phyloP scores from a whole-genome alignment of 2,113 vertebrate species.

The Symphodus melops region DNA sequence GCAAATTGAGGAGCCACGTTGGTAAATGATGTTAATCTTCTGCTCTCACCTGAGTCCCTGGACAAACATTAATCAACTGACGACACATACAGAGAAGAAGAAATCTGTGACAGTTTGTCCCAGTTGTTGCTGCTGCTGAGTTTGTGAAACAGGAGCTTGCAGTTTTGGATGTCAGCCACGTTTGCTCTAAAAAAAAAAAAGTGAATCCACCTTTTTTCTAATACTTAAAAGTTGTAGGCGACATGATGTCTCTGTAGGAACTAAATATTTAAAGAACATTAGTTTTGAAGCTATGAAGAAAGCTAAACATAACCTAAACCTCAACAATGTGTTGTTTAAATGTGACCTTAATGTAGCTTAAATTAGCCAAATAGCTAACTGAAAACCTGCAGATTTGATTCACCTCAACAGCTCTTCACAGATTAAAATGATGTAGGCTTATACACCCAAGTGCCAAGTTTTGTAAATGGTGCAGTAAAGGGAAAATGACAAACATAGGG shows the following conservation, averaged over 20 bases:
- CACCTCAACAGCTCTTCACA: too few species aligned
- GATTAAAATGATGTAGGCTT: too few species aligned
- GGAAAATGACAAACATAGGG: too few species aligned
- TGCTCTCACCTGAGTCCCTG: constrained; percentile 5
- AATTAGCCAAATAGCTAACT: too few species aligned
- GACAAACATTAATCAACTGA: constrained; percentile 10
- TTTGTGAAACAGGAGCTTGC: constrained; percentile 15
- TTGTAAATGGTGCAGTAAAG: too few species aligned
- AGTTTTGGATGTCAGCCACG: constrained; percentile 32
- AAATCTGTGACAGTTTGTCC: background rate
- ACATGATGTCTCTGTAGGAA: constrained; percentile 5
- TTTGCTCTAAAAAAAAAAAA: constrained; percentile 33
- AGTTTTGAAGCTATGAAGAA: too few species aligned
- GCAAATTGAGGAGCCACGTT: constrained; percentile 41
- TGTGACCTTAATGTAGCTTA: too few species aligned
- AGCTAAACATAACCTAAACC: too few species aligned
- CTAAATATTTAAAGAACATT: too few species aligned
- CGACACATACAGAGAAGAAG: background rate
- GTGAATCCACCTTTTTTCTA: background rate
- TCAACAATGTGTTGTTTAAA: too few species aligned
- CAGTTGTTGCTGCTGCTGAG: constrained; percentile 15
- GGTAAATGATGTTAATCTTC: constrained; percentile 40
- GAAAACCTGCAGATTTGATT: too few species aligned
- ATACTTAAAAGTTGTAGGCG: background rate
- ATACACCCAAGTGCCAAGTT: too few species aligned